Conservation (phyloP, 2,797 vertebrate species). For the Etheostoma nigrum region DNA sequence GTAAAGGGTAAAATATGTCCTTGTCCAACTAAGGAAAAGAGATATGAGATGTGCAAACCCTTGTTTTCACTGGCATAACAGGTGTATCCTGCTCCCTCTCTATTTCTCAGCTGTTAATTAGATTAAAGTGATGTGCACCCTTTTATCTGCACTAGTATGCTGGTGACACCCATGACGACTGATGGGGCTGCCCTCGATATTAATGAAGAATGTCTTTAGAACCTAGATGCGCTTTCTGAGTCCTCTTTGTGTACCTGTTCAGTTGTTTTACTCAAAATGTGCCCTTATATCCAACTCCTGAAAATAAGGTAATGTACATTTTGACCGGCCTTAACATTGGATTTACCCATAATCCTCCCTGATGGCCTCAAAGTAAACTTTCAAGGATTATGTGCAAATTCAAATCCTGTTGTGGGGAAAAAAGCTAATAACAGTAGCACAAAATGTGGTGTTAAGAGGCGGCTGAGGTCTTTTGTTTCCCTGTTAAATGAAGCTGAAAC, state of each 20-base stretch:
- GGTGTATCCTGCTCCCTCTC: background rate
- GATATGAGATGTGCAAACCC: background rate
- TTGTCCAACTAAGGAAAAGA: slow-evolving; percentile 5
- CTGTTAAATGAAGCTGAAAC: slow-evolving; percentile 75
- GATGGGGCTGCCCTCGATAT: background rate
- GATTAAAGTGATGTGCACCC: slow-evolving; percentile 7
- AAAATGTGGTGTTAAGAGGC: slow-evolving; percentile 47
- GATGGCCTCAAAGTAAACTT: slow-evolving; percentile 20
- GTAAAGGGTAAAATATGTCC: background rate
- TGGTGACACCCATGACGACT: background rate
- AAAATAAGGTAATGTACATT: slow-evolving; percentile 1
- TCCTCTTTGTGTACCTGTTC: background rate
- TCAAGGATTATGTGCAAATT: background rate
- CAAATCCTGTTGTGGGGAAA: slow-evolving; percentile 9
- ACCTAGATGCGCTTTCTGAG: background rate
- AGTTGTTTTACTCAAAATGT: background rate
- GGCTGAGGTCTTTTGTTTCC: slow-evolving; percentile 62
- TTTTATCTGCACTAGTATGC: slow-evolving; percentile 7
- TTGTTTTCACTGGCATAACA: background rate
- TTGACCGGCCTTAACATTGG: background rate
- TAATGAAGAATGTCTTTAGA: background rate
- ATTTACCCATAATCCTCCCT: background rate
- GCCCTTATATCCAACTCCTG: background rate
- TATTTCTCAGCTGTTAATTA: background rate
- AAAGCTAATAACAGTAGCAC: slow-evolving; percentile 11